Conservation (phyloP, 2,113 vertebrate genomes). For the Osmerus eperlanus region DNA sequence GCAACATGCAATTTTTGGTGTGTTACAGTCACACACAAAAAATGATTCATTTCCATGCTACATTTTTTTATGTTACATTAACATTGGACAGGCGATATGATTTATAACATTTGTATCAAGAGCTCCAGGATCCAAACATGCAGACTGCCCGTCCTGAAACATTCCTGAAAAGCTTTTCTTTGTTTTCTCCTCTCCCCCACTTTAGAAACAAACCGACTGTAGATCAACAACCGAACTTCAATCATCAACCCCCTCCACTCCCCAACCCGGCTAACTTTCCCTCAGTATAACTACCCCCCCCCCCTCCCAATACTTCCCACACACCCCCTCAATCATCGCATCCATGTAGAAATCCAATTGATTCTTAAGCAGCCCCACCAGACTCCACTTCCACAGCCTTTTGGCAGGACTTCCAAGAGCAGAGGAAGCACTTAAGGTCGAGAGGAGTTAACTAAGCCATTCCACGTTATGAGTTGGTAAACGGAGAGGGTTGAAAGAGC, state of each 20-base stretch:
- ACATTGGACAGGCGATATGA: constrained; percentile 13
- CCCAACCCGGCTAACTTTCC: too few species aligned
- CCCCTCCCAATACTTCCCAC: background rate
- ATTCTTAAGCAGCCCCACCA: constrained; percentile 11
- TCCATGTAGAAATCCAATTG: constrained; percentile 5
- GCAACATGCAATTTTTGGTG: background rate
- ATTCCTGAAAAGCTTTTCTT: constrained; percentile 2
- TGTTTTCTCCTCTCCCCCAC: background rate
- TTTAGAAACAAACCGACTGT: background rate
- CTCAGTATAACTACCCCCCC: background rate
- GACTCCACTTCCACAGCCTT: constrained; percentile 25
- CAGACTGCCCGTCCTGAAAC: constrained; percentile 10
- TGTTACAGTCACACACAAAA: constrained; percentile 11
- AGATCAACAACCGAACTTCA: background rate
- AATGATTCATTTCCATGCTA: background rate
- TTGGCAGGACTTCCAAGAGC: constrained; percentile 20
- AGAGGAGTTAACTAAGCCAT: background rate
- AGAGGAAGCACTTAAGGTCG: constrained; percentile 16
- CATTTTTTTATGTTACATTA: constrained; percentile 9
- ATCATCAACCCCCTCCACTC: background rate
- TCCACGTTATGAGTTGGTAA: constrained; percentile 24
- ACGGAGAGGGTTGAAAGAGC: constrained; percentile 9
- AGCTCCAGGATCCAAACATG: constrained; percentile 16
- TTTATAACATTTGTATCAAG: constrained; percentile 8
- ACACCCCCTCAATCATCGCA: constrained; percentile 5